Conservation (phyloP, 2,113 vertebrate species). For the Proteles cristata region DNA sequence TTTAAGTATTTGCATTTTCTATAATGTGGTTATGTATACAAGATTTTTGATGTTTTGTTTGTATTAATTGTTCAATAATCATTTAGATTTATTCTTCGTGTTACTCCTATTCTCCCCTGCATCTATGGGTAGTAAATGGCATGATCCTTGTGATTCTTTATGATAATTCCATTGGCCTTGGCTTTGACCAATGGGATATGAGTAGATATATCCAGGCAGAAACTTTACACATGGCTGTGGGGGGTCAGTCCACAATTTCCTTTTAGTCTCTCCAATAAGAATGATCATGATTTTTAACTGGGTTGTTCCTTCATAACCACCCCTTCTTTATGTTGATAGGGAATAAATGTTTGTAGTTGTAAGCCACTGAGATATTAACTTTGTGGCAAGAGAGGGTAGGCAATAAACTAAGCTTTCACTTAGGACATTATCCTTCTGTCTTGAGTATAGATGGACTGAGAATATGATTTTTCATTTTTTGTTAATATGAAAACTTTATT, state of each 20-base stretch:
- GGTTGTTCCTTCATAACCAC: neutral
- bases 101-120: neutral
- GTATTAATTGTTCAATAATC: neutral
- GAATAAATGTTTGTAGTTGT: neutral
- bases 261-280: neutral
- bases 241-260: neutral
- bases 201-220: neutral
- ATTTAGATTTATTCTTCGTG: neutral
- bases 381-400: neutral
- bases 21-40: neutral
- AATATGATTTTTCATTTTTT: neutral
- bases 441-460: no score
- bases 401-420: neutral
- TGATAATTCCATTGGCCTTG: neutral
- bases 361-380: neutral
- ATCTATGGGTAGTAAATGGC: neutral
- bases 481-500: neutral
- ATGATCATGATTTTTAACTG: neutral
- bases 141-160: neutral
- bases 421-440: neutral
- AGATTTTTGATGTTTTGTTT: neutral
- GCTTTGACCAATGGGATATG: neutral
- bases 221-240: neutral
- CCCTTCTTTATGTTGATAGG: neutral
- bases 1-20: neutral